A percentile compares a stretch with the other conserved stretches of the same genome.
Evolutionary conservation across 2,113 vertebrate genomes (phyloP).

Genomic region (Ardeotis arabs): DNA sequence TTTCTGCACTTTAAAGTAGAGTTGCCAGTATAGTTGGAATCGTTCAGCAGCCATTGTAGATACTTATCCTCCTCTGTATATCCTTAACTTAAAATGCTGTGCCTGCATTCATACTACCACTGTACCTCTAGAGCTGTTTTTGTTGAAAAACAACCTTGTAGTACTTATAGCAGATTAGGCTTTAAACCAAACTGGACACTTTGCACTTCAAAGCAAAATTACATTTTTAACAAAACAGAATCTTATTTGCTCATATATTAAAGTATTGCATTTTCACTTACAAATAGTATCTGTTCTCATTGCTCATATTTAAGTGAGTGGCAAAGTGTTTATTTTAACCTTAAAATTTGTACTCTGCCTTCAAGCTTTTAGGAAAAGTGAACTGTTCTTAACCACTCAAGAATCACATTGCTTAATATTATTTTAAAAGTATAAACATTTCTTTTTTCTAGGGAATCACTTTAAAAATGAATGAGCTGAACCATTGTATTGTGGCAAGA

Average conservation of each 20-base stretch:
- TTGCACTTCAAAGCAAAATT: background rate
- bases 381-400: background rate
- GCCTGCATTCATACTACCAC: background rate
- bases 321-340: background rate
- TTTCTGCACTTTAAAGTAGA: background rate
- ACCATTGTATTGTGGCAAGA: slow-evolving; percentile 97
- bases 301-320: background rate
- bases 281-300: background rate
- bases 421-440: background rate
- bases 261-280: background rate
- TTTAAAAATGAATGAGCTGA: slow-evolving; percentile 98
- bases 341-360: background rate
- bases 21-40: background rate
- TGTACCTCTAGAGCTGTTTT: background rate
- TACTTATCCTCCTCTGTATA: background rate
- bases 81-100: background rate
- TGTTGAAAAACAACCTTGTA: background rate
- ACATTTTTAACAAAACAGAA: background rate
- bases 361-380: background rate
- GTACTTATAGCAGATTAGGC: background rate
- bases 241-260: background rate
- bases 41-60: background rate
- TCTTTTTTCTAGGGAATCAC: slow-evolving; percentile 90
- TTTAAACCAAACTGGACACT: background rate
- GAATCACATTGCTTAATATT: background rate